These are phyloP conservation scores for Invenusta paracnida DNA, from an alignment of 2,888 invertebrate species.

Conservation along the genomic window DNA sequence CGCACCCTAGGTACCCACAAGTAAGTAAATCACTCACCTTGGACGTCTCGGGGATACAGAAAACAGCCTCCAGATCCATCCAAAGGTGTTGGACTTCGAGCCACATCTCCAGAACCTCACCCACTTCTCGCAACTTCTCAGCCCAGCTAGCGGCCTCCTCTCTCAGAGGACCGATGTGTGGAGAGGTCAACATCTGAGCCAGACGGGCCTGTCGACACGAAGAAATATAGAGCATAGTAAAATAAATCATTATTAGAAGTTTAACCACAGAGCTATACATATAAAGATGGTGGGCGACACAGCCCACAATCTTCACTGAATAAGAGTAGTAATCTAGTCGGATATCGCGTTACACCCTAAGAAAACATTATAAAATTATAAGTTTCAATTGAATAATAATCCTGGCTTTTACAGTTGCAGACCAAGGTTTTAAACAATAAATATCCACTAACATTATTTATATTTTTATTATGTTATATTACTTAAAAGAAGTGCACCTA, in stretches of 20 bases:
- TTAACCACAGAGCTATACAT: not conserved
- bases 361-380: too few species aligned
- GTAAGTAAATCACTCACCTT: too few species aligned
- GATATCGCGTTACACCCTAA: too few species aligned
- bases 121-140: conserved; percentile 60
- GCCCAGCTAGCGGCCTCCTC: conserved; percentile 60
- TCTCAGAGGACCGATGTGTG: conserved; percentile 57
- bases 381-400: too few species aligned
- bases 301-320: too few species aligned
- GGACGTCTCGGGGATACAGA: conserved; percentile 54
- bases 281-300: conserved; percentile 44
- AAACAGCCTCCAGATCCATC: conserved; percentile 60
- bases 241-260: not conserved
- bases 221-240: not conserved
- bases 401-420: too few species aligned
- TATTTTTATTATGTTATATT: too few species aligned
- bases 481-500: too few species aligned
- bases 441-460: too few species aligned
- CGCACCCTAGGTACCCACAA: too few species aligned
- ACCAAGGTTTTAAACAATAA: too few species aligned
- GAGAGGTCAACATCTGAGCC: conserved; percentile 46
- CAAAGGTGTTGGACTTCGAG: conserved; percentile 60
- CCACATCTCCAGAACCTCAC: conserved; percentile 59
- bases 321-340: too few species aligned
- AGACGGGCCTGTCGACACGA: not conserved